A percentile compares a stretch with the other conserved stretches of the same genome.
phyloP scores from a whole-genome alignment of 2,797 vertebrate species.

The Phylloscopus collybita region DNA sequence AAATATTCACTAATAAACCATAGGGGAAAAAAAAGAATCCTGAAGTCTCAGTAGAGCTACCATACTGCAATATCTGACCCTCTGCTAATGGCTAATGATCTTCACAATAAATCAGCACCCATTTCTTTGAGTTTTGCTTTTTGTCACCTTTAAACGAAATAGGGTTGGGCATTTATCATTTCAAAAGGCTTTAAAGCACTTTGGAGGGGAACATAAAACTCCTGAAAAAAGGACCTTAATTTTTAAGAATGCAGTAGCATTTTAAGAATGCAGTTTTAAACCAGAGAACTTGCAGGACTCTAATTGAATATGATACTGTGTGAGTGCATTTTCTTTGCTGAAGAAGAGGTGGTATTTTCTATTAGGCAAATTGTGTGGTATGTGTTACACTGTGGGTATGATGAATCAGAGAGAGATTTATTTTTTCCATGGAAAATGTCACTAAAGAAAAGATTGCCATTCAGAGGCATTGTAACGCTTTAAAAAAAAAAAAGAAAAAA shows the following conservation, averaged over 20 bases:
- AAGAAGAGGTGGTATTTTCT: conserved; percentile 12
- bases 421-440: conserved; percentile 20
- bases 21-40: neutral
- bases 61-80: neutral
- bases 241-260: neutral
- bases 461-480: neutral
- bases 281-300: neutral
- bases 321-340: neutral
- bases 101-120: neutral
- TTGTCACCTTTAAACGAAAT: neutral
- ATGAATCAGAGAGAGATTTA: conserved; percentile 9
- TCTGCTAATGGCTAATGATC: neutral
- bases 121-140: neutral
- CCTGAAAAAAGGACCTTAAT: neutral
- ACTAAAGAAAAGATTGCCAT: neutral
- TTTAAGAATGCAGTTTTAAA: conserved; percentile 20
- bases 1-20: neutral
- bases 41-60: neutral
- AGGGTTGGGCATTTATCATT: neutral
- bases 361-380: conserved; percentile 6
- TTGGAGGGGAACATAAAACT: neutral
- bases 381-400: neutral
- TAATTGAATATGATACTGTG: conserved; percentile 22
- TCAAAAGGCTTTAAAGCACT: neutral
- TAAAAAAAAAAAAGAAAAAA: neutral